Evolutionary conservation across 2,113 vertebrate genomes (phyloP).

Genomic region (Carlito syrichta): DNA sequence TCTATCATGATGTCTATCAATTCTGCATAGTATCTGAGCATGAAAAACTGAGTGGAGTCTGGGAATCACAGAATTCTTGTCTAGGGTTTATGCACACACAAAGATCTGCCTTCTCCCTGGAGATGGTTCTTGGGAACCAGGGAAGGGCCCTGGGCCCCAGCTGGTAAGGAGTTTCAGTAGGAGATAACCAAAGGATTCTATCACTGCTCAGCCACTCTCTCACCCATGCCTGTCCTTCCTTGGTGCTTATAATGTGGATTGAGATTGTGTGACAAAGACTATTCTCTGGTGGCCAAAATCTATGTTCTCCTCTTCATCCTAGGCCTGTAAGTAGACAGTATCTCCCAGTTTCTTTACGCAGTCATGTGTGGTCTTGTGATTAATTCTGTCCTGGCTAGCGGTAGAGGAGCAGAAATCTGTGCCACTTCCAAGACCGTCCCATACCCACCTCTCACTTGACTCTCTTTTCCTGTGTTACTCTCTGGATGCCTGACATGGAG

Average conservation of each 20-base stretch:
- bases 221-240: fast-evolving
- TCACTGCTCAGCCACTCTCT: fast-evolving
- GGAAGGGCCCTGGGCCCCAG: background rate
- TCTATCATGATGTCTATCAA: background rate
- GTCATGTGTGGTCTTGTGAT: fast-evolving
- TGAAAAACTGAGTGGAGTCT: background rate
- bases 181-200: fast-evolving
- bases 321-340: background rate
- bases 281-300: background rate
- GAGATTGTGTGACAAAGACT: background rate
- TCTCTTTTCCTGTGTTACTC: background rate
- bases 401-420: background rate
- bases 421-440: fast-evolving
- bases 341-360: background rate
- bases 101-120: background rate
- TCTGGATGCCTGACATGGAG: background rate
- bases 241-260: background rate
- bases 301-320: background rate
- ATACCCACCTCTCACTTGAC: fast-evolving
- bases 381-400: background rate
- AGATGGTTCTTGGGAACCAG: background rate
- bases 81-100: background rate
- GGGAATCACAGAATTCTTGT: background rate
- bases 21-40: fast-evolving
- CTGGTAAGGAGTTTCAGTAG: too few relatives aligned